phyloP scores from a whole-genome alignment of 2,888 invertebrate species.

The Rhopalosiphum nymphaeae region DNA sequence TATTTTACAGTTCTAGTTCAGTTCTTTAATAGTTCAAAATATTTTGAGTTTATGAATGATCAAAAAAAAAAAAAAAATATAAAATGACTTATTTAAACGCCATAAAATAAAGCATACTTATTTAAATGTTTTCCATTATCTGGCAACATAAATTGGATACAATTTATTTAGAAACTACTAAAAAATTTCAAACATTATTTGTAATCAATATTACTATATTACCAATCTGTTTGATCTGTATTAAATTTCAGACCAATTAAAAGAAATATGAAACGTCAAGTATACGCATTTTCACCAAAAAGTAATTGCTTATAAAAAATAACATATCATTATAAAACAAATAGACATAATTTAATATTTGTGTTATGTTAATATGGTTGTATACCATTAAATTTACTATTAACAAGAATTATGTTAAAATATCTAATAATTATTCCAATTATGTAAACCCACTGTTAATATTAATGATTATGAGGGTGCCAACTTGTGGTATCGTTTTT shows the following conservation, averaged over 20 bases:
- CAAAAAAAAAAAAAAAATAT: background rate
- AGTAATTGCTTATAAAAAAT: background rate
- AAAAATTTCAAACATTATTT: background rate
- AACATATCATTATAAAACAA: background rate
- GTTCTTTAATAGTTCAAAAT: background rate
- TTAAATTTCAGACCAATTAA: background rate
- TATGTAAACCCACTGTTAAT: slow-evolving; percentile 24
- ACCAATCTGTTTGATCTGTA: background rate
- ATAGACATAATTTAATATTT: slow-evolving; percentile 43
- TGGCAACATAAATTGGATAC: background rate
- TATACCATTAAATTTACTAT: slow-evolving; percentile 30
- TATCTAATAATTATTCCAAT: slow-evolving; percentile 56
- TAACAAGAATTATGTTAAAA: slow-evolving; percentile 18
- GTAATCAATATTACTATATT: no score
- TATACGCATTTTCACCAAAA: background rate
- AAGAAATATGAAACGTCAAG: background rate
- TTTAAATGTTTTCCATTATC: background rate
- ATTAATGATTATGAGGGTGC: slow-evolving; percentile 57
- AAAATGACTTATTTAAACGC: background rate
- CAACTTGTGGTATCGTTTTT: slow-evolving; percentile 30
- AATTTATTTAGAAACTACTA: background rate
- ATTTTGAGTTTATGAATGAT: background rate
- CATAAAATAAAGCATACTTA: background rate
- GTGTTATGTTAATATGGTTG: background rate
- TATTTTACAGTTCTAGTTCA: background rate